These are phyloP conservation scores for Myxocyprinus asiaticus DNA, from an alignment of 2,113 vertebrate genomes.

Conservation along the genomic window DNA sequence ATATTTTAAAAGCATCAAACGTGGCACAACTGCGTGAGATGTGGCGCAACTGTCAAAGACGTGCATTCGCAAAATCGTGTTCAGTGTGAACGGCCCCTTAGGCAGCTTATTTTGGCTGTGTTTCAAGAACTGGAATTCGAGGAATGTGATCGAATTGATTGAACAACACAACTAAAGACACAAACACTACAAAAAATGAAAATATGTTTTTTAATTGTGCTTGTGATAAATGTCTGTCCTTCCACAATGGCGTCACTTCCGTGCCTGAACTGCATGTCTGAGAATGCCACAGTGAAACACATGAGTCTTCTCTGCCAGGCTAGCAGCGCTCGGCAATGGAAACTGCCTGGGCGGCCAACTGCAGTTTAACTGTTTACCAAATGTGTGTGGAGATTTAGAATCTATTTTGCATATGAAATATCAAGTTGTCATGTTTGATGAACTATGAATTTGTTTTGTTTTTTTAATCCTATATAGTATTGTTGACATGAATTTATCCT, in stretches of 20 bases:
- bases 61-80: no score
- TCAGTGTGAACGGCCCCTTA: neutral
- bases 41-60: no score
- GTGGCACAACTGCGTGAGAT: no score
- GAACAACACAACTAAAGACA: no score
- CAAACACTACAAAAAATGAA: conserved; percentile 66
- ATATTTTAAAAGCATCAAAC: no score
- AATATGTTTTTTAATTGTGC: conserved; percentile 48
- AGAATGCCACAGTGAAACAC: conserved; percentile 56
- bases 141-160: conserved; percentile 54
- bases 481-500: conserved; percentile 32
- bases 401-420: conserved; percentile 49
- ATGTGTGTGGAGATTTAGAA: conserved; percentile 50
- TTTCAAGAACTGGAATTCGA: conserved; percentile 53
- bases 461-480: conserved; percentile 36
- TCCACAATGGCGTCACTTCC: conserved; percentile 63
- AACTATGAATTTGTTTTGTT: conserved; percentile 33
- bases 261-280: conserved; percentile 68
- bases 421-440: conserved; percentile 44
- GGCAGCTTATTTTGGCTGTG: neutral
- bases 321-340: conserved; percentile 58
- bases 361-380: conserved; percentile 57
- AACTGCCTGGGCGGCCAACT: conserved; percentile 50
- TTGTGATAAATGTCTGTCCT: conserved; percentile 59
- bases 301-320: conserved; percentile 50